phyloP scores from a whole-genome alignment of 2,888 invertebrate genomes.

The Cheilosia pagana region DNA sequence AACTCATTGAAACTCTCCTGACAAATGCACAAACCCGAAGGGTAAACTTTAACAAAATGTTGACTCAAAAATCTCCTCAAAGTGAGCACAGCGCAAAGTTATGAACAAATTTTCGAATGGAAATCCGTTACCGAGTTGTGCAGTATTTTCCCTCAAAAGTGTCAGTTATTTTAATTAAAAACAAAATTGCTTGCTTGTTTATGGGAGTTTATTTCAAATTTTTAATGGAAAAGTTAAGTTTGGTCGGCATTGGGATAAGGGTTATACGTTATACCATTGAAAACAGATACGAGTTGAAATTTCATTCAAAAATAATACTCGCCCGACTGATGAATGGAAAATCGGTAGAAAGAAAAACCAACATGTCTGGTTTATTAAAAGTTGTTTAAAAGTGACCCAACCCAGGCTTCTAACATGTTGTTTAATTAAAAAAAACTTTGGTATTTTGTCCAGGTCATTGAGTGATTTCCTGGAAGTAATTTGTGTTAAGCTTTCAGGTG shows the following conservation, averaged over 20 bases:
- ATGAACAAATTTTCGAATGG: neutral
- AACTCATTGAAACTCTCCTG: neutral
- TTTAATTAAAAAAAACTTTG: no score
- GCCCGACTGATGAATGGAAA: no score
- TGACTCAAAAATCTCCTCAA: neutral
- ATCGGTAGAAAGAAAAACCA: no score
- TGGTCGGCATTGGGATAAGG: neutral
- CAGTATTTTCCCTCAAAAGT: neutral
- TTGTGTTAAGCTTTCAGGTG: no score
- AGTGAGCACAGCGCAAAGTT: neutral
- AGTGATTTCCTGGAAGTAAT: no score
- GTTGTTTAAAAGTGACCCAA: no score
- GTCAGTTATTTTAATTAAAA: conserved; percentile 17
- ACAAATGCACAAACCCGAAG: neutral
- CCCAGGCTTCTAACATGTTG: no score
- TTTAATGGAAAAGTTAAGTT: neutral
- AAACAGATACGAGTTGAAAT: neutral
- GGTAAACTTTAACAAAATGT: conserved; percentile 5
- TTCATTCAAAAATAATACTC: neutral
- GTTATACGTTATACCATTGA: neutral
- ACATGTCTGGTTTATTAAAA: no score
- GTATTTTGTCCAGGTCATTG: no score
- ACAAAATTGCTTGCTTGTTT: conserved; percentile 11
- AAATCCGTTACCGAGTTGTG: conserved; percentile 1
- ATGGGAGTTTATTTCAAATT: neutral